phyloP scores from a whole-genome alignment of 1,140 invertebrate genomes.

The Dryas iulia region DNA sequence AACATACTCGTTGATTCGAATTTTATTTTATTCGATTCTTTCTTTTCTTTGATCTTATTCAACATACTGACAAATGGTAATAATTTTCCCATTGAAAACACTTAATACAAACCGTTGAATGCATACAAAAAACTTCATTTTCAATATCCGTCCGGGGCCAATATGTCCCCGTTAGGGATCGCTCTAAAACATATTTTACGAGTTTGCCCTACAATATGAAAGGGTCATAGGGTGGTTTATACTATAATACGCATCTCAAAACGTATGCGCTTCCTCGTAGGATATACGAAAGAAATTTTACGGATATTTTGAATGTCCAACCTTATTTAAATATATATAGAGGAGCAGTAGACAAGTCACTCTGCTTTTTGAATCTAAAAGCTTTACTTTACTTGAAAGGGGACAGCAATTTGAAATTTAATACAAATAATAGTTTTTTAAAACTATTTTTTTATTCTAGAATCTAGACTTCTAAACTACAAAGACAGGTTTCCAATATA shows the following conservation, averaged over 20 bases:
- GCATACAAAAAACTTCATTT: conserved; percentile 65
- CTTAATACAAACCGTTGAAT: conserved; percentile 53
- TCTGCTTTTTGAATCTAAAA: too few relatives aligned
- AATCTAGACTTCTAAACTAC: too few relatives aligned
- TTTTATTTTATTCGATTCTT: too few relatives aligned
- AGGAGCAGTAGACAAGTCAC: background rate
- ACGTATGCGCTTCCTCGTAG: conserved; percentile 14
- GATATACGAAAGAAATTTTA: background rate
- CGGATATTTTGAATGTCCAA: background rate
- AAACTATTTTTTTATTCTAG: too few relatives aligned
- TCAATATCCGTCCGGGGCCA: conserved; percentile 49
- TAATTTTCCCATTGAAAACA: conserved; percentile 8
- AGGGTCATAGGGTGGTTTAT: conserved; percentile 37
- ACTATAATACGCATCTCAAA: conserved; percentile 23
- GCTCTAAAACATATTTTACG: conserved; percentile 61
- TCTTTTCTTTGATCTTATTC: too few relatives aligned
- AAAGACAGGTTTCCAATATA: too few relatives aligned
- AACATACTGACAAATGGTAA: too few relatives aligned
- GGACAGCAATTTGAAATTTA: too few relatives aligned
- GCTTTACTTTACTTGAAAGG: too few relatives aligned
- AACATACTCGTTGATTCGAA: too few relatives aligned
- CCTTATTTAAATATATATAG: background rate
- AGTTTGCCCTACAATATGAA: conserved; percentile 28
- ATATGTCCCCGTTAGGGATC: conserved; percentile 39
- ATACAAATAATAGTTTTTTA: too few relatives aligned